Conservation (phyloP, 2,113 vertebrate species). For the Amazona vittata region DNA sequence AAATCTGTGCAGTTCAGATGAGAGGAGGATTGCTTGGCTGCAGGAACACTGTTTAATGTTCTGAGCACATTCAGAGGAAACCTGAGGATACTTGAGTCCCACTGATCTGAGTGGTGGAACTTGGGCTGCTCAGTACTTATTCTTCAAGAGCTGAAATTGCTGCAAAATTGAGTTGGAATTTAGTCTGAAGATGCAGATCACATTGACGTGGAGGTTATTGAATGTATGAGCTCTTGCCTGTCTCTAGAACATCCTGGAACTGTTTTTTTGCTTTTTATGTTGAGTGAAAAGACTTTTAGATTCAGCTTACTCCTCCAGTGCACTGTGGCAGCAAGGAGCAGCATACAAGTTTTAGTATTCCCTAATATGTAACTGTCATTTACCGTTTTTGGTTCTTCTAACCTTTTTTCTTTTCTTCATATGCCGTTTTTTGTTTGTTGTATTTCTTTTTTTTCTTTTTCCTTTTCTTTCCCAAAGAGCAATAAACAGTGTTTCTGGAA, state of each 20-base stretch:
- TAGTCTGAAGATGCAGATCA: neutral
- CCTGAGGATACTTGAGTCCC: neutral
- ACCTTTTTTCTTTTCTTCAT: neutral
- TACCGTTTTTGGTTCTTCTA: neutral
- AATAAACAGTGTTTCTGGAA: neutral
- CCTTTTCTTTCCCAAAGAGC: neutral
- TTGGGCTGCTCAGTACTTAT: neutral
- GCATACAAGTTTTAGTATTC: neutral
- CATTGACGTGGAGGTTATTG: rapidly evolving
- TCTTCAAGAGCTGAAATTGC: neutral
- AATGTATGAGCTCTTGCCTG: neutral
- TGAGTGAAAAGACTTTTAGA: neutral
- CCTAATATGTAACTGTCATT: neutral
- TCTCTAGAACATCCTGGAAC: neutral
- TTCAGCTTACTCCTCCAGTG: neutral
- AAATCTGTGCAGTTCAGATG: neutral
- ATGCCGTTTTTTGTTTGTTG: neutral
- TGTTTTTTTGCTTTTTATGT: neutral
- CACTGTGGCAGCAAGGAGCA: neutral
- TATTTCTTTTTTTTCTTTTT: neutral
- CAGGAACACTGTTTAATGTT: neutral
- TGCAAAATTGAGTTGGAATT: neutral
- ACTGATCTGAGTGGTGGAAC: neutral
- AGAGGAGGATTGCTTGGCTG: neutral
- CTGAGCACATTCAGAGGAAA: neutral